Conservation (phyloP, 2,797 vertebrate species). For the Onychomys leucogaster region DNA sequence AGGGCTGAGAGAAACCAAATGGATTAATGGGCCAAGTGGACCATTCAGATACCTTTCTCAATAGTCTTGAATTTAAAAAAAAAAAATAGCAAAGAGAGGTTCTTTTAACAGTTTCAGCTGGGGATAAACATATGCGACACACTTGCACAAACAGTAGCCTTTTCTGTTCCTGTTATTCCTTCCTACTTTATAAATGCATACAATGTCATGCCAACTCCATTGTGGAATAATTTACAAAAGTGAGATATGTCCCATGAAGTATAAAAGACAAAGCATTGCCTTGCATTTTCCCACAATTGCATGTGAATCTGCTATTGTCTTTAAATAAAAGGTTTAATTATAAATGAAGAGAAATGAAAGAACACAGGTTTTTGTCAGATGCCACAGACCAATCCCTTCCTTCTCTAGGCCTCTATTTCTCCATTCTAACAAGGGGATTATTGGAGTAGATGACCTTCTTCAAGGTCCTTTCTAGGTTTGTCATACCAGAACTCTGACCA, state of each 20-base stretch:
- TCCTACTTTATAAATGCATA: not conserved
- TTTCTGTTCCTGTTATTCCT: not conserved
- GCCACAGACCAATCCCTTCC: not conserved
- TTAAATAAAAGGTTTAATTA: conserved; percentile 1
- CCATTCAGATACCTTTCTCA: not conserved
- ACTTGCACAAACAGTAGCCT: not conserved
- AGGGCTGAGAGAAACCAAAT: not conserved
- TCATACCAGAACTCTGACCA: not conserved
- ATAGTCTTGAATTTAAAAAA: not conserved
- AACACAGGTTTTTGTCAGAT: not conserved
- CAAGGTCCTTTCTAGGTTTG: not conserved
- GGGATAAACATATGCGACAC: not conserved
- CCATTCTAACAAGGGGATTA: conserved; percentile 13
- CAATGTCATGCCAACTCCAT: not conserved
- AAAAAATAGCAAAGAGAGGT: conserved; percentile 7
- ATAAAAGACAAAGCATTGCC: not conserved
- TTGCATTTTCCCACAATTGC: not conserved
- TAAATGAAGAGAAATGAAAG: not conserved
- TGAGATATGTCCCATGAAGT: not conserved
- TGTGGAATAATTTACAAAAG: conserved; percentile 23
- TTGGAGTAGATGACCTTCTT: not conserved
- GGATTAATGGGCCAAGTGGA: not conserved
- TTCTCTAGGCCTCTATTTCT: conserved; percentile 17
- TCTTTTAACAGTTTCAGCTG: conserved; percentile 30
- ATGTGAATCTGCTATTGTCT: not conserved